phyloP scores from a whole-genome alignment of 2,888 invertebrate genomes.

The Napeogenes sylphis region DNA sequence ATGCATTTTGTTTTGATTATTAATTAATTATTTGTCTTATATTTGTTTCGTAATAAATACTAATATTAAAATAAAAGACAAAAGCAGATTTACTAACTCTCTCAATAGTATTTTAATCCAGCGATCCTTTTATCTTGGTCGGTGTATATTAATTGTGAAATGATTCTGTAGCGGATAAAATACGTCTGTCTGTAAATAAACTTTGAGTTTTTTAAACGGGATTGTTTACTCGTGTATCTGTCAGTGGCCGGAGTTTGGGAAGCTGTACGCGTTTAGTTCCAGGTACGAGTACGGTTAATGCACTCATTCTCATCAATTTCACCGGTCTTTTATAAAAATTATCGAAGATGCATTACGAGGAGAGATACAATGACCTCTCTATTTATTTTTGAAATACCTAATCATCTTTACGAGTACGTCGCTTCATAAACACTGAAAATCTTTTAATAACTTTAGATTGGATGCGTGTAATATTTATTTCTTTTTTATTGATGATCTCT shows the following conservation, averaged over 20 bases:
- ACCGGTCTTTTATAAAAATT: constrained; percentile 36
- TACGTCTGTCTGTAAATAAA: constrained; percentile 30
- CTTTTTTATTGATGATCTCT: constrained; percentile 18
- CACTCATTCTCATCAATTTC: constrained; percentile 53
- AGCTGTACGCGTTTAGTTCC: constrained; percentile 54
- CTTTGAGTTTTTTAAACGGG: constrained; percentile 44
- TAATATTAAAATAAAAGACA: no score
- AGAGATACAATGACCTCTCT: constrained; percentile 8
- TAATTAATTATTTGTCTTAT: no score
- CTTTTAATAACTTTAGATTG: neutral
- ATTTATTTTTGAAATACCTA: neutral
- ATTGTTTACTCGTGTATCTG: constrained; percentile 56
- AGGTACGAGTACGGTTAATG: constrained; percentile 60
- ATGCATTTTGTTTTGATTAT: no score
- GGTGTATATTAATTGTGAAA: constrained; percentile 19
- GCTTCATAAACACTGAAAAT: neutral
- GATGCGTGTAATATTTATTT: constrained; percentile 8
- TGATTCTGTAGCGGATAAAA: constrained; percentile 35
- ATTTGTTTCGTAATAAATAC: no score
- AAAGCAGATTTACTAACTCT: no score
- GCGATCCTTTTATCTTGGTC: constrained; percentile 15
- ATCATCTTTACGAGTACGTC: neutral
- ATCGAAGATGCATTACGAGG: constrained; percentile 13
- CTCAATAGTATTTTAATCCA: neutral
- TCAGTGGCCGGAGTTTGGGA: constrained; percentile 47